Conservation (phyloP, 2,113 vertebrate species). For the Polypterus bichir region DNA sequence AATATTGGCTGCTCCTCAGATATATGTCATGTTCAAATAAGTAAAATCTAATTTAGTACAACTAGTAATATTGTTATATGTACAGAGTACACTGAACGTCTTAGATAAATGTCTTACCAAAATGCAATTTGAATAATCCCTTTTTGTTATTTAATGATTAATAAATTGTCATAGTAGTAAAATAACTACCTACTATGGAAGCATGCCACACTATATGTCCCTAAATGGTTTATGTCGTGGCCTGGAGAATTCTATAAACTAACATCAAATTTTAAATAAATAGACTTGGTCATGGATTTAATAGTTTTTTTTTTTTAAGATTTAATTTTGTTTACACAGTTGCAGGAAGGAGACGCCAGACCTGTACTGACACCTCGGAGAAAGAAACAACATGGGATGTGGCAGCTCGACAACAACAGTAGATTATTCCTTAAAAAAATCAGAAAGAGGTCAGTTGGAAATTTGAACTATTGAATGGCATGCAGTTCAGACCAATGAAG, state of each 20-base stretch:
- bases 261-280: slow-evolving; percentile 29
- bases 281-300: slow-evolving; percentile 26
- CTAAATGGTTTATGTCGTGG: neutral
- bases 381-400: slow-evolving; percentile 48
- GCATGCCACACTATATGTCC: no score
- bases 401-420: slow-evolving; percentile 33
- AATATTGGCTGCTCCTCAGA: no score
- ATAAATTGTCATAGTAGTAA: neutral
- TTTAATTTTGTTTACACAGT: neutral
- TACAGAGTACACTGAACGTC: no score
- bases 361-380: slow-evolving; percentile 19
- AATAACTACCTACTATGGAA: no score
- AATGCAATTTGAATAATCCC: no score
- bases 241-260: slow-evolving; percentile 9
- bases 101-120: no score
- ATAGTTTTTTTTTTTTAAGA: slow-evolving; percentile 18
- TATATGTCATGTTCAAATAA: no score
- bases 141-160: neutral
- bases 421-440: slow-evolving; percentile 29
- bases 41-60: no score
- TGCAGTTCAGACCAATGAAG: neutral
- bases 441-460: slow-evolving; percentile 33
- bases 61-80: no score
- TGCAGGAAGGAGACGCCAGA: neutral
- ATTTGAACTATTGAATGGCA: neutral